Conservation (phyloP, 2,113 vertebrate species). For the Uria aalge region DNA sequence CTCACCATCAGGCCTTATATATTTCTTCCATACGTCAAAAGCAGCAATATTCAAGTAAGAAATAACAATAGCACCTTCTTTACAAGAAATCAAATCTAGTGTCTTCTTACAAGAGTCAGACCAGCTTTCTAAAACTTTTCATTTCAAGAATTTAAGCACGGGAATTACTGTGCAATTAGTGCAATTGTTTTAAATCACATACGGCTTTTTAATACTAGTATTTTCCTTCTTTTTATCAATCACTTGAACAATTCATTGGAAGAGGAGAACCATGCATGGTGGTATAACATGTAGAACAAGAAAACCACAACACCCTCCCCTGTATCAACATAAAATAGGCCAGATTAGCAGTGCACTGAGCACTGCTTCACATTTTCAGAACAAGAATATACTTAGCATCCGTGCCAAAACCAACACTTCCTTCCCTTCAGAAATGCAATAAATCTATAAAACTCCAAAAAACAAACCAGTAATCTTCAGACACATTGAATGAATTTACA, state of each 20-base stretch:
- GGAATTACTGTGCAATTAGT: not conserved
- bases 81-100: not conserved
- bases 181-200: not conserved
- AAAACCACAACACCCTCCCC: constrained; percentile 6
- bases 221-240: not conserved
- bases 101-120: not conserved
- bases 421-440: constrained; percentile 21
- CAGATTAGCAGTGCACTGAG: not conserved
- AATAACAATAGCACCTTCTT: not conserved
- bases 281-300: not conserved
- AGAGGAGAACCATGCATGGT: not conserved
- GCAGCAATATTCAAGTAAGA: not conserved
- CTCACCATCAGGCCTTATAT: not conserved
- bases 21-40: not conserved
- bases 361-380: constrained; percentile 19
- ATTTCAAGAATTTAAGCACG: not conserved
- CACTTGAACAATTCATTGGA: not conserved
- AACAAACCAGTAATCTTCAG: constrained; percentile 32
- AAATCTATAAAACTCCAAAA: constrained; percentile 42
- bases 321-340: not conserved
- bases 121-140: not conserved
- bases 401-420: constrained; percentile 54
- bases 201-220: not conserved
- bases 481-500: constrained; percentile 51
- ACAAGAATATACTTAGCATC: constrained; percentile 22